Evolutionary conservation across 2,113 vertebrate species (phyloP).

Genomic region (Peromyscus californicus): DNA sequence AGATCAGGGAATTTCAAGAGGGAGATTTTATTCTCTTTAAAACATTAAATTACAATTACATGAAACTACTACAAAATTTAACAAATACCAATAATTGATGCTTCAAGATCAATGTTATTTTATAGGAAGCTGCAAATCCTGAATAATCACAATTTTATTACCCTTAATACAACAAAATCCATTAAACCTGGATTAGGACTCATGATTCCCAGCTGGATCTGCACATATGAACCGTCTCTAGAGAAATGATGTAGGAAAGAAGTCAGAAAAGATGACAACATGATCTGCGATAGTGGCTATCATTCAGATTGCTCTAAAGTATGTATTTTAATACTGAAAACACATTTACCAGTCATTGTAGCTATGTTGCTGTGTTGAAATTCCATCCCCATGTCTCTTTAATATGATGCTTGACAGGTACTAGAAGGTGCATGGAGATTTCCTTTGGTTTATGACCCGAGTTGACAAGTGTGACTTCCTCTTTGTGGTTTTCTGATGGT

Average conservation of each 20-base stretch:
- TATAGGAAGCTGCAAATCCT: neutral
- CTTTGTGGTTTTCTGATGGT: conserved; percentile 47
- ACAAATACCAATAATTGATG: neutral
- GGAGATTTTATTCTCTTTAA: neutral
- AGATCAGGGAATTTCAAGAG: neutral
- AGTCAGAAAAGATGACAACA: neutral
- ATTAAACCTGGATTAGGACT: neutral
- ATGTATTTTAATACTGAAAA: conserved; percentile 21
- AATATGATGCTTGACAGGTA: conserved; percentile 55
- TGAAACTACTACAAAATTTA: conserved; percentile 34
- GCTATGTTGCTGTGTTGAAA: neutral
- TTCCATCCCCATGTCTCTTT: conserved; percentile 39
- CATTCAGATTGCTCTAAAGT: neutral
- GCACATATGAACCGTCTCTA: neutral
- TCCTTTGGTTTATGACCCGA: conserved; percentile 62
- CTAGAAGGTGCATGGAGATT: conserved; percentile 56
- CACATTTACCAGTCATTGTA: neutral
- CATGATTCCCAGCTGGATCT: neutral
- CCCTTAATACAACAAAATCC: neutral
- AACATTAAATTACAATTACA: neutral
- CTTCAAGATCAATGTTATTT: neutral
- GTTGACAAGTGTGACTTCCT: conserved; percentile 73
- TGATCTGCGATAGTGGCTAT: neutral
- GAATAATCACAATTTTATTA: neutral
- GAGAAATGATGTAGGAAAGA: neutral